A percentile compares a stretch with the other conserved stretches of the same genome.
Evolutionary conservation across 1,140 invertebrate species (phyloP).

Genomic region (Argopecten irradians): DNA sequence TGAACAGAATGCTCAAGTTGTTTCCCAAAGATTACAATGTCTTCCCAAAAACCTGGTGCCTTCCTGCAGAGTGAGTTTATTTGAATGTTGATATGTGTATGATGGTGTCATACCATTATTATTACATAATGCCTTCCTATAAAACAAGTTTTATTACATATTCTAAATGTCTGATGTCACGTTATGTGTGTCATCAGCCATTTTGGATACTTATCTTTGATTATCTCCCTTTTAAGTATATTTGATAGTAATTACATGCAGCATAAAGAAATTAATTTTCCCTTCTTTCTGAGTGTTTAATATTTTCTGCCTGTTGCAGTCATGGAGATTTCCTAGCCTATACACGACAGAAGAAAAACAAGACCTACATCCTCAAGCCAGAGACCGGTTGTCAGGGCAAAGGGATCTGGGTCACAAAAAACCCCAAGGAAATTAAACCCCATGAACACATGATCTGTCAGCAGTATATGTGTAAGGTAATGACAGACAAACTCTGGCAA

Average conservation of each 20-base stretch:
- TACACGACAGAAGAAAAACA: conserved; percentile 80
- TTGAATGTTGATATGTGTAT: too few species aligned
- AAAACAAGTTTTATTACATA: too few species aligned
- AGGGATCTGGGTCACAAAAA: conserved; percentile 90
- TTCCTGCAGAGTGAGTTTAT: conserved; percentile 89
- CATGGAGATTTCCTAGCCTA: conserved; percentile 76
- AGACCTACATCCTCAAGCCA: conserved; percentile 92
- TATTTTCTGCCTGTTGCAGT: conserved; percentile 59
- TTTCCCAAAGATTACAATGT: conserved; percentile 94
- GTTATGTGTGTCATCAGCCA: too few species aligned
- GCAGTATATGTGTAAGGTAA: conserved; percentile 83
- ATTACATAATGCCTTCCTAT: too few species aligned
- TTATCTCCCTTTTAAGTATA: too few species aligned
- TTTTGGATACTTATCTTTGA: too few species aligned
- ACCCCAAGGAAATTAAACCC: conserved; percentile 86
- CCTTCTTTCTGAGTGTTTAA: neutral
- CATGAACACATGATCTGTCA: conserved; percentile 91
- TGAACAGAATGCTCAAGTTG: conserved; percentile 89
- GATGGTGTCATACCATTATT: too few species aligned
- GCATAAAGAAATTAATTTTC: neutral
- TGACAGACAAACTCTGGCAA: too few species aligned
- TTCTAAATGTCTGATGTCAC: too few species aligned
- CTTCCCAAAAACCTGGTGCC: conserved; percentile 95
- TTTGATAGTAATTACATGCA: too few species aligned
- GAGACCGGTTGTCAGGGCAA: conserved; percentile 90